These are phyloP conservation scores for Glyptemys insculpta DNA, from an alignment of 2,797 vertebrate species.

Conservation along the genomic window DNA sequence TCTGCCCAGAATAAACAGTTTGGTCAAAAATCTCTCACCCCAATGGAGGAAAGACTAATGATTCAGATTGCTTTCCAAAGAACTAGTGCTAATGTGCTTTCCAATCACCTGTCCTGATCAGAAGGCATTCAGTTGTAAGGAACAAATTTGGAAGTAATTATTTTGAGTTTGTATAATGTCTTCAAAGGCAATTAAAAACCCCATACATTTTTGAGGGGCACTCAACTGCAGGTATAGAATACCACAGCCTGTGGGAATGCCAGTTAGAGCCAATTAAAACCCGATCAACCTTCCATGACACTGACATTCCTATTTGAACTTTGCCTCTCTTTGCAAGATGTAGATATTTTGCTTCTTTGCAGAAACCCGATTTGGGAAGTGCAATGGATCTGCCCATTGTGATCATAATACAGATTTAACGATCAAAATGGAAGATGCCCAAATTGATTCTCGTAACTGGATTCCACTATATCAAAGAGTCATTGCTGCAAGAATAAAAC, in stretches of 20 bases:
- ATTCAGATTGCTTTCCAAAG: background rate
- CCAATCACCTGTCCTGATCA: background rate
- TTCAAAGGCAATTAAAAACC: background rate
- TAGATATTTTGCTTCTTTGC: background rate
- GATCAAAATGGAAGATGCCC: slow-evolving; percentile 7
- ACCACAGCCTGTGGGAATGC: slow-evolving; percentile 19
- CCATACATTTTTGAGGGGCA: slow-evolving; percentile 21
- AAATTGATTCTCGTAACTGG: slow-evolving; percentile 42
- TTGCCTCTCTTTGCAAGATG: background rate
- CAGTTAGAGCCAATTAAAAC: slow-evolving; percentile 56
- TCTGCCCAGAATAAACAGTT: background rate
- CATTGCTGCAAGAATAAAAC: background rate
- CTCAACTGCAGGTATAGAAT: slow-evolving; percentile 19
- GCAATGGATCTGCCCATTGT: background rate
- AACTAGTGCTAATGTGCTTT: background rate
- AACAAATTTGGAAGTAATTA: background rate
- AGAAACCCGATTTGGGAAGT: background rate
- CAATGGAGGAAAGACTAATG: background rate
- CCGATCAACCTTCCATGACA: slow-evolving; percentile 17
- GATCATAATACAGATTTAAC: slow-evolving; percentile 37
- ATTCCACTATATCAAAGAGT: background rate
- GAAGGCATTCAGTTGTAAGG: background rate
- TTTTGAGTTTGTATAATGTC: background rate
- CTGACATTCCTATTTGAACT: slow-evolving; percentile 34
- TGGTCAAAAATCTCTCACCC: background rate